Evolutionary conservation across 2,113 vertebrate genomes (phyloP).

Genomic region (Scatophagus argus): DNA sequence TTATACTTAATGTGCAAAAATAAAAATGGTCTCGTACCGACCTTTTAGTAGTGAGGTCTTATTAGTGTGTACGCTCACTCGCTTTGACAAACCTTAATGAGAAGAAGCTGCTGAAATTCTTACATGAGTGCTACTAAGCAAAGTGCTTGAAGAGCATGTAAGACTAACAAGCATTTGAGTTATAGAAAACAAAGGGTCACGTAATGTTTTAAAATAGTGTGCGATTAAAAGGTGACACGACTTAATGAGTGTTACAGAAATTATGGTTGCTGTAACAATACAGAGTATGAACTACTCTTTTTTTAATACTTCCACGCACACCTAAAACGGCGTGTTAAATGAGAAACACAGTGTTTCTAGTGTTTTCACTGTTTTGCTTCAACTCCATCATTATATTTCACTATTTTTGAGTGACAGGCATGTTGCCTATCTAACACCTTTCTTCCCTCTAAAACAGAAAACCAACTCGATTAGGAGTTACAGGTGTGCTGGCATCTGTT

Average conservation of each 20-base stretch:
- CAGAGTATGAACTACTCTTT: neutral
- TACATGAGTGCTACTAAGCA: slow-evolving; percentile 4
- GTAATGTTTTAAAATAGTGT: neutral
- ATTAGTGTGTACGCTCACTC: slow-evolving; percentile 10
- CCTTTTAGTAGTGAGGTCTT: slow-evolving; percentile 20
- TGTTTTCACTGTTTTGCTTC: neutral
- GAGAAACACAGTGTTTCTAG: neutral
- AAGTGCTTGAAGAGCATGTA: neutral
- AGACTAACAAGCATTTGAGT: neutral
- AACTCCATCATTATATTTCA: slow-evolving; percentile 38
- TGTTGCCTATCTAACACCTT: slow-evolving; percentile 45
- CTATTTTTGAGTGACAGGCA: slow-evolving; percentile 27
- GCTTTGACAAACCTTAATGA: slow-evolving; percentile 26
- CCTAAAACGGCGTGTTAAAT: neutral
- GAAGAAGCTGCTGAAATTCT: neutral
- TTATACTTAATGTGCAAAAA: neutral
- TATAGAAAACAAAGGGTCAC: neutral
- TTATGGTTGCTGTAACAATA: neutral
- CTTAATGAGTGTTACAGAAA: neutral
- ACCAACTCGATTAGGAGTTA: slow-evolving; percentile 70
- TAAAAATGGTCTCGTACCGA: slow-evolving; percentile 19
- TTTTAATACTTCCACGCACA: neutral
- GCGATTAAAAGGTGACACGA: neutral
- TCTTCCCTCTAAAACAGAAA: slow-evolving; percentile 34
- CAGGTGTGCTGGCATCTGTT: slow-evolving; percentile 82